Conservation (phyloP, 2,113 vertebrate species). For the Pica pica region DNA sequence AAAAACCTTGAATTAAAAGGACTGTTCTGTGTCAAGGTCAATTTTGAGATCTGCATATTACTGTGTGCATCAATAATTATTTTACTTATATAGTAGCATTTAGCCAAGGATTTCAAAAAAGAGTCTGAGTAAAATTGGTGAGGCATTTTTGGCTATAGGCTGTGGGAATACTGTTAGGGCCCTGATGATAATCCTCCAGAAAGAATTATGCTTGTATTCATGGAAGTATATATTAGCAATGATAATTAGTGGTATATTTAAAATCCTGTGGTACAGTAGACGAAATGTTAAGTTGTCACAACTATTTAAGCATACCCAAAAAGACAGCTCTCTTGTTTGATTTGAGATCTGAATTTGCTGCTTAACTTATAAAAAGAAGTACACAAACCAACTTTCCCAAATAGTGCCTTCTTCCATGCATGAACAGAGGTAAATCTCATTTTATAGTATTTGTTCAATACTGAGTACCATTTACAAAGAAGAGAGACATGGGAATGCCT, state of each 20-base stretch:
- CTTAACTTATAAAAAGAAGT: not conserved
- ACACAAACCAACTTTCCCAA: not conserved
- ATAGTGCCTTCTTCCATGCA: not conserved
- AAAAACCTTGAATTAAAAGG: not conserved
- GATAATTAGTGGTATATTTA: not conserved
- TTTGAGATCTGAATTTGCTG: not conserved
- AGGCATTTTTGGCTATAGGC: not conserved
- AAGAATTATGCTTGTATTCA: not conserved
- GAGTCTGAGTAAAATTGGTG: not conserved
- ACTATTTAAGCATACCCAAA: not conserved
- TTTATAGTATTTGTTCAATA: not conserved
- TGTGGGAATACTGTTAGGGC: not conserved
- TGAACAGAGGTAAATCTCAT: not conserved
- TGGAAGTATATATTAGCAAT: not conserved
- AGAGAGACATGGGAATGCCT: fast-evolving
- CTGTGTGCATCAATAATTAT: not conserved
- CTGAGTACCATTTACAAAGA: not conserved
- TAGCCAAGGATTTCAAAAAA: not conserved
- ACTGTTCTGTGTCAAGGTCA: not conserved
- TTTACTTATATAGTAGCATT: not conserved
- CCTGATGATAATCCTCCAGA: not conserved
- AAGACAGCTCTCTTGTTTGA: not conserved
- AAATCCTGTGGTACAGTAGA: not conserved
- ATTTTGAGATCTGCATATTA: not conserved
- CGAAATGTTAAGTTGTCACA: not conserved